These are phyloP conservation scores for Pollenia labialis DNA, from an alignment of 2,888 invertebrate genomes.

Conservation along the genomic window DNA sequence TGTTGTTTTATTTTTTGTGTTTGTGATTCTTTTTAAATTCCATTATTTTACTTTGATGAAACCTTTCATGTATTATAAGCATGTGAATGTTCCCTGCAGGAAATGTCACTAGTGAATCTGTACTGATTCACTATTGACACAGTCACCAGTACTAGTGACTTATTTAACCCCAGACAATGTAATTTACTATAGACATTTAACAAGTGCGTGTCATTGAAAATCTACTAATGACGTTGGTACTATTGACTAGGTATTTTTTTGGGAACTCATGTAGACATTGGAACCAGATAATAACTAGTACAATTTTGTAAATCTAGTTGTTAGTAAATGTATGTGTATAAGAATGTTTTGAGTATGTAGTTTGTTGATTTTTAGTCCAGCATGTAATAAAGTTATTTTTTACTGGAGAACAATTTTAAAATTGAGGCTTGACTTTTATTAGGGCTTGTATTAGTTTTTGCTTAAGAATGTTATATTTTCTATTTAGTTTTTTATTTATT, in stretches of 20 bases:
- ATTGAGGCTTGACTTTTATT: conserved; percentile 11
- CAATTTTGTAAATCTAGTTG: too few species aligned
- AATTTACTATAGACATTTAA: too few species aligned
- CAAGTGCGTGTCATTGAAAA: too few species aligned
- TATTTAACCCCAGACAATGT: too few species aligned
- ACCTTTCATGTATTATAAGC: conserved; percentile 14
- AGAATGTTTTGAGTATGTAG: not conserved
- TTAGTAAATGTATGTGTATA: not conserved
- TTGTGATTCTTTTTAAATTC: conserved; percentile 21
- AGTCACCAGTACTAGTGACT: too few species aligned
- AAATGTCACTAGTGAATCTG: too few species aligned
- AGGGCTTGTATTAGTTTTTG: not conserved
- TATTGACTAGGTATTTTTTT: too few species aligned
- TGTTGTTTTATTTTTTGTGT: not conserved
- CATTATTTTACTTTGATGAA: conserved; percentile 26
- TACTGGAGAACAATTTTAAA: conserved; percentile 10
- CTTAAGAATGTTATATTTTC: not conserved
- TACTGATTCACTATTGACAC: too few species aligned
- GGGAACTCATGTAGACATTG: too few species aligned
- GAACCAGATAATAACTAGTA: too few species aligned
- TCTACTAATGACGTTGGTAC: too few species aligned
- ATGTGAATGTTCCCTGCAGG: conserved; percentile 29
- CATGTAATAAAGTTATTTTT: conserved; percentile 25
- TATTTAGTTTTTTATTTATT: not conserved
- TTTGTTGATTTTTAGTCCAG: conserved; percentile 19